Evolutionary conservation across 2,888 invertebrate species (phyloP).

Genomic region (Icerya purchasi): DNA sequence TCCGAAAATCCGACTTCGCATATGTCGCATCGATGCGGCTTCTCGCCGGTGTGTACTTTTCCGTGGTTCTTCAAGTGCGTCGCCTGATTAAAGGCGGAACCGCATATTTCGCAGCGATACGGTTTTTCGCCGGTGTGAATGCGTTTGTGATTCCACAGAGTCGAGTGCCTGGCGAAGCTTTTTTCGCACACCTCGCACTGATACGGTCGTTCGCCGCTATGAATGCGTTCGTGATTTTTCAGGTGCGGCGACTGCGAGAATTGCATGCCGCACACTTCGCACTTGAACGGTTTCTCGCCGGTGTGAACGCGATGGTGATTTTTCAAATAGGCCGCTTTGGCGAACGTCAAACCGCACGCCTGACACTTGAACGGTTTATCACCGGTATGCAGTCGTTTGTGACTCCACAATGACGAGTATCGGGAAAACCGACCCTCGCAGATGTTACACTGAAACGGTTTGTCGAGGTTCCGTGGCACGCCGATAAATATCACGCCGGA

Average conservation of each 20-base stretch:
- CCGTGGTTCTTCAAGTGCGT: conserved; percentile 75
- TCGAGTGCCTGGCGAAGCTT: conserved; percentile 69
- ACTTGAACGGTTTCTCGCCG: conserved; percentile 38
- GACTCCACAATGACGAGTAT: conserved; percentile 72
- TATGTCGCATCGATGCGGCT: conserved; percentile 62
- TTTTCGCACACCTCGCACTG: conserved; percentile 76
- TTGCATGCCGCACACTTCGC: conserved; percentile 74
- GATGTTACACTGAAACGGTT: conserved; percentile 72
- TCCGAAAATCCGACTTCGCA: conserved; percentile 72
- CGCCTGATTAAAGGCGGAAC: conserved; percentile 75
- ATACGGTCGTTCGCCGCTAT: conserved; percentile 69
- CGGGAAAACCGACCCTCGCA: conserved; percentile 36
- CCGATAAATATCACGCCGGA: conserved; percentile 52
- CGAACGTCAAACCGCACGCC: conserved; percentile 68
- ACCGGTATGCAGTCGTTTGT: conserved; percentile 64
- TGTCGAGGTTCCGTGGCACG: conserved; percentile 30
- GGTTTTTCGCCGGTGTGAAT: conserved; percentile 77
- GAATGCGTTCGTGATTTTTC: conserved; percentile 71
- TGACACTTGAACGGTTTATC: conserved; percentile 73
- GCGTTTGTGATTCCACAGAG: conserved; percentile 68
- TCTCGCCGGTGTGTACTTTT: conserved; percentile 61
- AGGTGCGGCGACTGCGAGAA: conserved; percentile 74
- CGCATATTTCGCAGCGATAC: conserved; percentile 58
- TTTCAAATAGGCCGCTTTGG: conserved; percentile 73
- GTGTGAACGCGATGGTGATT: conserved; percentile 74